A percentile compares a stretch with the other conserved stretches of the same genome.
Conservation (phyloP, 2,888 invertebrate species). For the Smittia sp. region DNA sequence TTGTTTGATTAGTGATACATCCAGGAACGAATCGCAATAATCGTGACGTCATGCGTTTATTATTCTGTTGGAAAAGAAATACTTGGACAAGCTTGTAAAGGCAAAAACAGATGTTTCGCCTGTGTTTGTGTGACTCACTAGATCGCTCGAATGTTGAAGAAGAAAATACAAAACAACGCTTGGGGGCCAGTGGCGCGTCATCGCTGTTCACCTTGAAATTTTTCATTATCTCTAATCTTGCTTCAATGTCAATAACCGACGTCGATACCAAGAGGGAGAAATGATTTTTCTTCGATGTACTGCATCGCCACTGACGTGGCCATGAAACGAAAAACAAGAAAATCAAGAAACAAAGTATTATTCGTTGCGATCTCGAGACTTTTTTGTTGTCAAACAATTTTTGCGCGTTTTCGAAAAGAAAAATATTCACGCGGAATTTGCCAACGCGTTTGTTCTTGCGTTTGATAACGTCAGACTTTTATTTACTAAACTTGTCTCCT, state of each 20-base stretch:
- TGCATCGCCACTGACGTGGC: conserved; percentile 17
- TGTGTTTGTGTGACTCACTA: conserved; percentile 9
- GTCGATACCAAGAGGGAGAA: background rate
- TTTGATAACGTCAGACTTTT: background rate
- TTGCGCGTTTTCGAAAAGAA: conserved; percentile 7
- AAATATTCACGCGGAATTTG: background rate
- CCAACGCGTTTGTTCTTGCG: background rate
- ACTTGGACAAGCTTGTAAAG: background rate
- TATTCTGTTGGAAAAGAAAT: background rate
- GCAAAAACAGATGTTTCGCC: background rate
- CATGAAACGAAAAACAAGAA: background rate
- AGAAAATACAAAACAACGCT: background rate
- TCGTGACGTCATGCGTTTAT: background rate
- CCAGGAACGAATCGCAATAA: background rate
- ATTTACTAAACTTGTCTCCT: too few species aligned
- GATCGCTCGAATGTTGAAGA: too few species aligned
- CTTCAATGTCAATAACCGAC: conserved; percentile 2
- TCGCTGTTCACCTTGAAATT: conserved; percentile 1
- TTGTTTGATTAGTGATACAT: background rate
- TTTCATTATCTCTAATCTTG: background rate
- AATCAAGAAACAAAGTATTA: background rate
- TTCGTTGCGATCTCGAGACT: background rate
- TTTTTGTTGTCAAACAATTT: conserved; percentile 2
- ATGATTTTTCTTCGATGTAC: background rate
- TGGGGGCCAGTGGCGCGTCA: background rate